Conservation (phyloP, 37 sponge, comb jelly and placozoan species). For the Tethya wilhelma region DNA sequence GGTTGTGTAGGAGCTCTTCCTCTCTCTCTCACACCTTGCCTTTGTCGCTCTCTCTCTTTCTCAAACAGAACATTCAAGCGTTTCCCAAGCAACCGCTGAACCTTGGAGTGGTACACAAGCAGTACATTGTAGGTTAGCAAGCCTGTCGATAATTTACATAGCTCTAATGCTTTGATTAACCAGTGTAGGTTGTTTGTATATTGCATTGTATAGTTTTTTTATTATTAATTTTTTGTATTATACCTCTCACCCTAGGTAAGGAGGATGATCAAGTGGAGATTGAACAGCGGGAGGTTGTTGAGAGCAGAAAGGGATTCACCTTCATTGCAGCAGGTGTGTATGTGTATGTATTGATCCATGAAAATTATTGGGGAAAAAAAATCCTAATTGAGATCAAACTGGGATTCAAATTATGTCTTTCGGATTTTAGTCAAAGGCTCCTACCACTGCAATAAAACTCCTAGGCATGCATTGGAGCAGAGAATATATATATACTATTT, state of each 20-base stretch:
- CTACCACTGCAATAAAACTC: background rate
- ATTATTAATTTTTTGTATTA: background rate
- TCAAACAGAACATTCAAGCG: slow-evolving; percentile 85
- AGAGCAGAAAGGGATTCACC: slow-evolving; percentile 53
- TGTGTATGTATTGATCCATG: background rate
- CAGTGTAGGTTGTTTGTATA: no score
- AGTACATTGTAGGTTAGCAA: slow-evolving; percentile 23
- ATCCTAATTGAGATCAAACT: no score
- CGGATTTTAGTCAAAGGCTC: no score
- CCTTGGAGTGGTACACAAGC: slow-evolving; percentile 21
- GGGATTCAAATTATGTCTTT: no score
- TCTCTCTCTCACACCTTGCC: no score
- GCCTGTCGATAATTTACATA: no score
- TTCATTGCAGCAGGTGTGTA: slow-evolving; percentile 36
- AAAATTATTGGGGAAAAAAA: background rate
- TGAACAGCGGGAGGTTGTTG: slow-evolving; percentile 44
- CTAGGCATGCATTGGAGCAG: background rate
- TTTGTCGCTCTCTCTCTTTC: no score
- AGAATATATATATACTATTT: no score
- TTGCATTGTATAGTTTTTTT: background rate
- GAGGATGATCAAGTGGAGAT: slow-evolving; percentile 20
- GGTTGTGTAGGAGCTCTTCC: no score
- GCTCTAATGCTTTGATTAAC: background rate
- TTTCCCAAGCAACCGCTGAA: slow-evolving; percentile 63
- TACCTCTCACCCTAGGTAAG: slow-evolving; percentile 11